Evolutionary conservation across 2,888 invertebrate genomes (phyloP).

Genomic region (Nemoura dubitans): DNA sequence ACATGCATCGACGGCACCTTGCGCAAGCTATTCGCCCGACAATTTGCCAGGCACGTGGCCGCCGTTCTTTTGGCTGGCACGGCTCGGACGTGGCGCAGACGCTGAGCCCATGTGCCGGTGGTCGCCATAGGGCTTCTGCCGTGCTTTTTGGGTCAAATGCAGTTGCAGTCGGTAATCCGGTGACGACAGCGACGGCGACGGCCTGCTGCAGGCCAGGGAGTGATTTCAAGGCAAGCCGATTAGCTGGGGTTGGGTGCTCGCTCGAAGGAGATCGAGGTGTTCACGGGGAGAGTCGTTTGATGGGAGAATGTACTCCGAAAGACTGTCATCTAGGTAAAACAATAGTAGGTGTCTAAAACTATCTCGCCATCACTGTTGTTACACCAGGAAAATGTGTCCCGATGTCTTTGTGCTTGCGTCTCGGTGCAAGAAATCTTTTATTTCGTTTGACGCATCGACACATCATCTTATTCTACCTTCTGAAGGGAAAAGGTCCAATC

Average conservation of each 20-base stretch:
- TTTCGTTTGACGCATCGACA: too few species aligned
- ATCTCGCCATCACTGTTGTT: too few species aligned
- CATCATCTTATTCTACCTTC: too few species aligned
- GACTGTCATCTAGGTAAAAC: too few species aligned
- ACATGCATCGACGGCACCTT: not conserved
- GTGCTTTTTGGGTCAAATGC: not conserved
- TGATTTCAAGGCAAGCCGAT: not conserved
- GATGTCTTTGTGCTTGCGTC: too few species aligned
- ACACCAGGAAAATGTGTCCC: too few species aligned
- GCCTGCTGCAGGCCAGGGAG: not conserved
- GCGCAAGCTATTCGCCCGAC: not conserved
- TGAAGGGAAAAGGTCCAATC: too few species aligned
- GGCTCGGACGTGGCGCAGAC: not conserved
- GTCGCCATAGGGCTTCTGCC: not conserved
- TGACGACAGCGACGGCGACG: not conserved
- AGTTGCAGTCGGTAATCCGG: not conserved
- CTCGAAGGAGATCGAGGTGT: too few species aligned
- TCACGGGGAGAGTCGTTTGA: too few species aligned
- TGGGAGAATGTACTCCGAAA: too few species aligned
- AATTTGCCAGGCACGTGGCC: not conserved
- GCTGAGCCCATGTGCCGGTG: not conserved
- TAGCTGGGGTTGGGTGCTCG: not conserved
- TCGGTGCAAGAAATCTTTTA: too few species aligned
- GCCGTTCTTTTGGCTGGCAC: not conserved
- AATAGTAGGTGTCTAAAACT: too few species aligned